A percentile compares a stretch with the other conserved stretches of the same genome.
Conservation (phyloP, 2,113 vertebrate genomes). For the Spea multiplicata region DNA sequence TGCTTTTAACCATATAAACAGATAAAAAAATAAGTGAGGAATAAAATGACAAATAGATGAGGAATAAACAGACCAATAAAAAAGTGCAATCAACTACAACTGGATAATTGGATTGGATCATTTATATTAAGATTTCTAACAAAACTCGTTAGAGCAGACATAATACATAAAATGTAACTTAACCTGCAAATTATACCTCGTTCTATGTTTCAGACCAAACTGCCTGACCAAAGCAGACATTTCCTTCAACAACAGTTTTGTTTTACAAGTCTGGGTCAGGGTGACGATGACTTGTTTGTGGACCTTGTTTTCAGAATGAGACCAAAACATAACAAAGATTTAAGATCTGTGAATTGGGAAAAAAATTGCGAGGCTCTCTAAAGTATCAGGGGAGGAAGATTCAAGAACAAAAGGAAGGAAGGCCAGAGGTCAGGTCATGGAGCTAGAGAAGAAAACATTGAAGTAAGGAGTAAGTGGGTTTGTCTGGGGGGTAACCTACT, state of each 20-base stretch:
- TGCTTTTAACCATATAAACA: too few species aligned
- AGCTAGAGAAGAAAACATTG: background rate
- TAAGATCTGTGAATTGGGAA: slow-evolving; percentile 25
- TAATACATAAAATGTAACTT: slow-evolving; percentile 26
- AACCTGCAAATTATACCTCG: slow-evolving; percentile 7
- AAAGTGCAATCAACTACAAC: too few species aligned
- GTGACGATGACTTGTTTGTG: slow-evolving; percentile 64
- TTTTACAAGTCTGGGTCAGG: slow-evolving; percentile 65
- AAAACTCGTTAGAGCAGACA: background rate
- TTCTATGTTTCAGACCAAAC: slow-evolving; percentile 49
- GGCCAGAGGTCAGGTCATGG: slow-evolving; percentile 6
- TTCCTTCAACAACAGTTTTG: slow-evolving; percentile 73
- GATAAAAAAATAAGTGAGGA: too few species aligned
- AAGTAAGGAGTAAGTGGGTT: slow-evolving; percentile 13
- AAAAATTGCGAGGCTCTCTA: slow-evolving; percentile 14
- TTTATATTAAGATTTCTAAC: background rate
- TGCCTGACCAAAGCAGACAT: slow-evolving; percentile 62
- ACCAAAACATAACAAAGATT: slow-evolving; percentile 48
- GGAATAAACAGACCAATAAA: too few species aligned
- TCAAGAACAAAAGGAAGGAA: slow-evolving; percentile 37
- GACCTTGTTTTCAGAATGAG: slow-evolving; percentile 62
- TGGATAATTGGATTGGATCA: too few species aligned
- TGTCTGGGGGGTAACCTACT: background rate
- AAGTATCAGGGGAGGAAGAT: slow-evolving; percentile 36
- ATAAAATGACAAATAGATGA: too few species aligned